phyloP scores from a whole-genome alignment of 2,797 vertebrate species.

The Epinephelus coioides region DNA sequence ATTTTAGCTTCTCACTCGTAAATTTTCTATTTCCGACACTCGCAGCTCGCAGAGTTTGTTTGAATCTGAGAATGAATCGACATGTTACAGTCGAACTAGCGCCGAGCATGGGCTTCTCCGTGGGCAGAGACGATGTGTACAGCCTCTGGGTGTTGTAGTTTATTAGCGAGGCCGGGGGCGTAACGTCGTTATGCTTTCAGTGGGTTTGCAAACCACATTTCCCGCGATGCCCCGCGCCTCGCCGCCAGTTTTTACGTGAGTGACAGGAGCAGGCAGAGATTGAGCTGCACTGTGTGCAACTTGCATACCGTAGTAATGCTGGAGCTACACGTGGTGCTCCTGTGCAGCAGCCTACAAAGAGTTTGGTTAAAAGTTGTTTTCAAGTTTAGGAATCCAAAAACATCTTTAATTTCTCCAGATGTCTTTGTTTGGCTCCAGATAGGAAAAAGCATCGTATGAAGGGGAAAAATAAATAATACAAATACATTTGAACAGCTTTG shows the following conservation, averaged over 20 bases:
- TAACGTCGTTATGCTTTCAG: fast-evolving
- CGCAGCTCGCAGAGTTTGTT: background rate
- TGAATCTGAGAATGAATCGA: slow-evolving; percentile 58
- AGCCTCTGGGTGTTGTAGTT: slow-evolving; percentile 82
- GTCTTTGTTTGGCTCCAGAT: background rate
- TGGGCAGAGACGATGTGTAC: fast-evolving
- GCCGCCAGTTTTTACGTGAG: slow-evolving; percentile 53
- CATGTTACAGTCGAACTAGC: slow-evolving; percentile 13
- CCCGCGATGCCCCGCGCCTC: slow-evolving; percentile 59
- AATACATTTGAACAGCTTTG: too few relatives aligned
- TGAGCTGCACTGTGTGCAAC: background rate
- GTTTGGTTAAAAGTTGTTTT: background rate
- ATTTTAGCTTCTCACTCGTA: fast-evolving
- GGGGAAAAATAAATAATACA: fast-evolving
- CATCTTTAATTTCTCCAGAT: too few relatives aligned
- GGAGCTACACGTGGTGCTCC: slow-evolving; percentile 65
- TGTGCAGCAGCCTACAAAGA: background rate
- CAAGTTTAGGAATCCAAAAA: background rate
- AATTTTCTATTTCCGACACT: too few relatives aligned
- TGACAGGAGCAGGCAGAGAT: slow-evolving; percentile 72
- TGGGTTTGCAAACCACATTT: slow-evolving; percentile 62
- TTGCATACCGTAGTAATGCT: slow-evolving; percentile 47
- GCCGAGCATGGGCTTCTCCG: slow-evolving; percentile 24
- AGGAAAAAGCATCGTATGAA: background rate
- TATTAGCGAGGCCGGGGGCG: fast-evolving